phyloP scores from a whole-genome alignment of 2,113 vertebrate genomes.

The Caranx melampygus region DNA sequence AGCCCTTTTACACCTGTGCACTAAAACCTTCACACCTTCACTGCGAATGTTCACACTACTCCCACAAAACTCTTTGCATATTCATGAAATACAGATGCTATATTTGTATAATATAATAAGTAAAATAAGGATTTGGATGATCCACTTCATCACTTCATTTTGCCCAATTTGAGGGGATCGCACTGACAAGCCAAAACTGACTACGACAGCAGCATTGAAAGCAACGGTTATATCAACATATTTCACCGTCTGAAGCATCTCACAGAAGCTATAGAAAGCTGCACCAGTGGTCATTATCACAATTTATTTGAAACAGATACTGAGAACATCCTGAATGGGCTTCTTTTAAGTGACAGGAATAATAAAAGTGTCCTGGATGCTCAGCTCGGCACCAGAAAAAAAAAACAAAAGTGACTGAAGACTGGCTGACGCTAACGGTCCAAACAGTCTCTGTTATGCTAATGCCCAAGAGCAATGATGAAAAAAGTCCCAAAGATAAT shows the following conservation, averaged over 20 bases:
- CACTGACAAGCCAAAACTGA: neutral
- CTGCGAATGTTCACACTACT: conserved; percentile 36
- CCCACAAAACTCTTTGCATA: conserved; percentile 24
- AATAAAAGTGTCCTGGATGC: conserved; percentile 35
- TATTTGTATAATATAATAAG: too few relatives aligned
- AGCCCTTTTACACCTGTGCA: neutral
- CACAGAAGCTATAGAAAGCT: neutral
- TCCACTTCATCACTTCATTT: conserved; percentile 31
- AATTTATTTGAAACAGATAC: conserved; percentile 36
- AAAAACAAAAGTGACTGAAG: conserved; percentile 43
- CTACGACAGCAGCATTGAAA: conserved; percentile 14
- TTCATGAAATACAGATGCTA: conserved; percentile 4
- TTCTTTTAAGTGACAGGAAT: conserved; percentile 63
- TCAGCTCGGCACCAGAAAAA: conserved; percentile 22
- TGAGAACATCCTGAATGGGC: conserved; percentile 22
- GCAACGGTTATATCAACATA: neutral
- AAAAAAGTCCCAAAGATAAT: conserved; percentile 57
- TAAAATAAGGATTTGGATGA: neutral
- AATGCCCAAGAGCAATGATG: conserved; percentile 47
- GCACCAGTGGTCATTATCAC: conserved; percentile 40
- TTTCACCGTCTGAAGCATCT: conserved; percentile 20
- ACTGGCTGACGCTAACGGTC: conserved; percentile 22
- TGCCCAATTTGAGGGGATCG: conserved; percentile 8
- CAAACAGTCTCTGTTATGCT: conserved; percentile 53
- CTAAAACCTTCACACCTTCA: conserved; percentile 26